Percentiles rank a stretch among this genome's conserved stretches.
Conservation (phyloP, 2,888 invertebrate genomes). For the Keiferia lycopersicella region DNA sequence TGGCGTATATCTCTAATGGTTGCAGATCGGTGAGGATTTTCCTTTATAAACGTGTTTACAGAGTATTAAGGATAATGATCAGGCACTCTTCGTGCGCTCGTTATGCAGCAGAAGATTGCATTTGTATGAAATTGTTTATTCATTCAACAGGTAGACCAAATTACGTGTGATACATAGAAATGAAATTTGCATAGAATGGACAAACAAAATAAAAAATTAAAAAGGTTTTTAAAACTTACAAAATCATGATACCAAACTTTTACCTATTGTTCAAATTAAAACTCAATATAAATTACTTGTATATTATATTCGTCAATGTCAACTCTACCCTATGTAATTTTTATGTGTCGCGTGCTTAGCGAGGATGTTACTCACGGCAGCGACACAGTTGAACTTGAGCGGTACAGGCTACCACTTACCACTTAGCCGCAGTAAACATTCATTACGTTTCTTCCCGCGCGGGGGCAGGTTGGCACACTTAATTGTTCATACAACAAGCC, state of each 20-base stretch:
- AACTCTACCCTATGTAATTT: neutral
- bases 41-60: slow-evolving; percentile 56
- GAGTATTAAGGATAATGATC: slow-evolving; percentile 33
- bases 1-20: slow-evolving; percentile 53
- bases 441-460: slow-evolving; percentile 70
- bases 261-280: too few relatives aligned
- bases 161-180: slow-evolving; percentile 1
- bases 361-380: slow-evolving; percentile 23
- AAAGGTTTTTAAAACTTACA: too few relatives aligned
- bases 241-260: too few relatives aligned
- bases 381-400: slow-evolving; percentile 30
- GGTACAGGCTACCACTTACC: slow-evolving; percentile 50
- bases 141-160: slow-evolving; percentile 15
- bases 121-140: slow-evolving; percentile 16
- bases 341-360: slow-evolving; percentile 1
- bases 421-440: slow-evolving; percentile 68
- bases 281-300: too few relatives aligned
- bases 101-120: slow-evolving; percentile 22
- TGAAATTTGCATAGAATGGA: neutral
- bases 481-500: slow-evolving; percentile 80
- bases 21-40: slow-evolving; percentile 63
- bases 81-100: slow-evolving; percentile 24
- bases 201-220: neutral
- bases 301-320: too few relatives aligned
- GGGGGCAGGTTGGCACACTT: slow-evolving; percentile 70